Conservation (phyloP, 1,140 invertebrate genomes). For the Drosophila bocki region DNA sequence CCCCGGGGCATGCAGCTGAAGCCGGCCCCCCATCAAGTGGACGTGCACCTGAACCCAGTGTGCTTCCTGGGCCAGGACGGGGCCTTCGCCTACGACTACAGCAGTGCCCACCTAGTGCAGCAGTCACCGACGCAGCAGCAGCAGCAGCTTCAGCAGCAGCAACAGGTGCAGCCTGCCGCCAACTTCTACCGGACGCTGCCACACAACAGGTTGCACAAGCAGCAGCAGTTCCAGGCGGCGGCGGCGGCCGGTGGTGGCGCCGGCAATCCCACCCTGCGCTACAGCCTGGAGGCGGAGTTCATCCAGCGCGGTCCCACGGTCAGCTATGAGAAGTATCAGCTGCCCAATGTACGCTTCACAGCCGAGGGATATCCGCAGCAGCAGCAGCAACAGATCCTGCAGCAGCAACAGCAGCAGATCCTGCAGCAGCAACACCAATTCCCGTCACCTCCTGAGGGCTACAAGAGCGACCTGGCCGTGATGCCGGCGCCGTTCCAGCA, state of each 20-base stretch:
- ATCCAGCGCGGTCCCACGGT: slow-evolving; percentile 86
- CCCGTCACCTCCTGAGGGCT: slow-evolving; percentile 90
- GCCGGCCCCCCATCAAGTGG: slow-evolving; percentile 87
- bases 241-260: slow-evolving; percentile 86
- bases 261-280: slow-evolving; percentile 87
- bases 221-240: slow-evolving; percentile 86
- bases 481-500: slow-evolving; percentile 71
- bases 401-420: slow-evolving; percentile 75
- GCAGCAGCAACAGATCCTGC: slow-evolving; percentile 54
- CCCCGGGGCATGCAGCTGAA: slow-evolving; percentile 85
- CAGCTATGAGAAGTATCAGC: slow-evolving; percentile 86
- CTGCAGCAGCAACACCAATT: slow-evolving; percentile 86
- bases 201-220: slow-evolving; percentile 87
- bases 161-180: slow-evolving; percentile 40
- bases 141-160: slow-evolving; percentile 38
- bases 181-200: slow-evolving; percentile 90
- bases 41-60: slow-evolving; percentile 89
- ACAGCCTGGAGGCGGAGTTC: slow-evolving; percentile 89
- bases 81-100: slow-evolving; percentile 91
- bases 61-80: slow-evolving; percentile 90
- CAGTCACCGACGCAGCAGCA: slow-evolving; percentile 59
- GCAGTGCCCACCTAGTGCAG: slow-evolving; percentile 84
- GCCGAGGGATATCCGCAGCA: slow-evolving; percentile 90
- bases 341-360: slow-evolving; percentile 90
- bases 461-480: slow-evolving; percentile 85